Base-by-base conservation (phyloP, 23 tunicate species). In the Oikopleura albicans region DNA sequence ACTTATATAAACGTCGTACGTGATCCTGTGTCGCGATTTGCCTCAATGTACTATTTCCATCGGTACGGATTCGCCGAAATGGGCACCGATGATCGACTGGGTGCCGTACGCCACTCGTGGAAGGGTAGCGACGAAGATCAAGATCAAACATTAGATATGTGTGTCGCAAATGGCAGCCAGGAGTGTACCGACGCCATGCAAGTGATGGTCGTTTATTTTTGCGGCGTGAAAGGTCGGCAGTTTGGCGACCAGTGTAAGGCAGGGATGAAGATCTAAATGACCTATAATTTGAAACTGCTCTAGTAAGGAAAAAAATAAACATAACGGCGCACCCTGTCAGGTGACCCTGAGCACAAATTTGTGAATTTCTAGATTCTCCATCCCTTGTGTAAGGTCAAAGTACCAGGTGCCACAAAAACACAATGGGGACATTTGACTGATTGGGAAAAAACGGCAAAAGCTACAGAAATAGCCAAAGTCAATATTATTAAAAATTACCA, bases 391-490 rank as follows among this genome's bases (percentile, higher is more conserved):
- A 71, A 71, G 31, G 79, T 71, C 2, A 71, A 71, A 37, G 37
- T 22, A 4, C 79, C 79, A 71, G 35, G 35, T 2, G 79, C 35
- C 4, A 12, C 79, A 71, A 71, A 71, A 71, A n/a, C n/a, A n/a
- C n/a, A n/a, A n/a, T 71, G 79, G 79, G 79, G 79, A 16, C 79
- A 71, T 71, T 2, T 2, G 37, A 71, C 27, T 2, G 79, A 71
- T 37, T 71, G 79, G 79, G 31, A 71, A 2, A 71, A 71, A 71
- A 12, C 35, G 37, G 35, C 34, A 16, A 29, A 2, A 2, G 79
- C 79, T 2, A 16, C 79, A 29, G 79, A 71, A 2, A 16, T 71
- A 2, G 79, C 79, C 4, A 71, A 71, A 71, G 31, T 12, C 31
- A 34, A 71, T 71, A 71, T 71, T 71, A 29, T 71, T 37, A 71